Base-by-base conservation (phyloP, 2,888 invertebrate species). In the Tuberolachnus salignus region DNA sequence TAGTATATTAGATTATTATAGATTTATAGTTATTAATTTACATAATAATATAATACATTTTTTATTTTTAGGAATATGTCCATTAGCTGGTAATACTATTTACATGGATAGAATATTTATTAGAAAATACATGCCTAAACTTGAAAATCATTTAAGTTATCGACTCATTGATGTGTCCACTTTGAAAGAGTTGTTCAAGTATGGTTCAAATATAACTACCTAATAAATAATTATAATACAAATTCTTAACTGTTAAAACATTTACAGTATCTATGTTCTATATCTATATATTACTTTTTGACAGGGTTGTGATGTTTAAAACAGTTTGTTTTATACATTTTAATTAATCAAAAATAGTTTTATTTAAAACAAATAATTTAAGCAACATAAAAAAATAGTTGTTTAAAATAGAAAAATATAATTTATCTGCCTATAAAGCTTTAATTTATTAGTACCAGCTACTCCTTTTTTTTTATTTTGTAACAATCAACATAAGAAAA, bases 91-190 rank as follows among this genome's bases (percentile, higher is more conserved):
- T 0, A 98, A 94, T 87, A 91, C 93, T 73, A 89, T 97, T 4
- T 93, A 94, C 83, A 91, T 92, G 89, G 98, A 98, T 85, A 88
- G 93, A 82, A 82, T 91, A 72, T 98, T 98, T 86, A 84, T 98
- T 34, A 84, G 86, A 14, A 92, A 92, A 86, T 91, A 92, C 84
- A 94, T 97, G 94, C 96, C 95, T 0, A 87, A 83, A 61, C 86
- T 98, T 9, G 85, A 92, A 84, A 84, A 89, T 1, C 93, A 95
- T 85, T 86, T 98, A 82, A 96, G 98, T 85, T 97, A 98, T 86
- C 89, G 98, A 83, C 92, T 95, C 63, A 91, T 99, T 82, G 98
- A 98, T 87, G 96, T 97, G 2, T 94, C 94, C 51, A 90, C 94
- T 0, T 86, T 98, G 21, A 97, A 97, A 85, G 97, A 97, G 86